Evolutionary conservation across 2,113 vertebrate species (phyloP), one percentile per base, ranked within the genome.

Genomic region (Carollia perspicillata): DNA sequence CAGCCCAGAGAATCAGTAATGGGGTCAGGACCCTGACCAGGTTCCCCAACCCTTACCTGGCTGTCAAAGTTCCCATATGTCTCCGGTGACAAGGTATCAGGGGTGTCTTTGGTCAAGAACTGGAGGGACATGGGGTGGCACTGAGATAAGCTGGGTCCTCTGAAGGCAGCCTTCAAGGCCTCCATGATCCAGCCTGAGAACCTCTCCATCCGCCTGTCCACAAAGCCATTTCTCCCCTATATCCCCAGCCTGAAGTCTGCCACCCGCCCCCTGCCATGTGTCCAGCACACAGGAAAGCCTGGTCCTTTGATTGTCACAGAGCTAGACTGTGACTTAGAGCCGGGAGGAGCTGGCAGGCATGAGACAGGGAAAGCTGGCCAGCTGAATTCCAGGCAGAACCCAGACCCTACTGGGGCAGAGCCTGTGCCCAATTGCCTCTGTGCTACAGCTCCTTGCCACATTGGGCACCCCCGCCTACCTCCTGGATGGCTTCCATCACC

Each of bases 401-500:
- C 69, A 79, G 65, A 42, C 5, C 78, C 63, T 28, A 66, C 77
- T 69, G 60, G 58, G 28, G 55, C 71, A 53, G n/a, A 44, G 58
- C 33, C 28, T 74, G 18, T 53, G 74, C 47, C 90, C 81, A 91
- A 47, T 17, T 35, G 18, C 79, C 65, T 92, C 51, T 80, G 75
- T n/a, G 58, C 55, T 8, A 16, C 79, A 13, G 9, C 37, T 44
- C 85, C 44, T 18, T 17, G 23, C 53, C 68, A 71, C 51, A 23
- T 0, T 35, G 18, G 78, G 30, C 30, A 53, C 28, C n/a, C 23
- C 37, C 9, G 49, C 98, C 98, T 97, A 99, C 99, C 98, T 99
- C 99, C 96, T 99, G 99, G 97, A 99, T 99, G 95, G 99, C 99
- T 47, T 99, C 98, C 99, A 99, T 99, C 96, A 99, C 99, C 35